Evolutionary conservation across 2,888 invertebrate species (phyloP).

Genomic region (Lepidonotus clava): DNA sequence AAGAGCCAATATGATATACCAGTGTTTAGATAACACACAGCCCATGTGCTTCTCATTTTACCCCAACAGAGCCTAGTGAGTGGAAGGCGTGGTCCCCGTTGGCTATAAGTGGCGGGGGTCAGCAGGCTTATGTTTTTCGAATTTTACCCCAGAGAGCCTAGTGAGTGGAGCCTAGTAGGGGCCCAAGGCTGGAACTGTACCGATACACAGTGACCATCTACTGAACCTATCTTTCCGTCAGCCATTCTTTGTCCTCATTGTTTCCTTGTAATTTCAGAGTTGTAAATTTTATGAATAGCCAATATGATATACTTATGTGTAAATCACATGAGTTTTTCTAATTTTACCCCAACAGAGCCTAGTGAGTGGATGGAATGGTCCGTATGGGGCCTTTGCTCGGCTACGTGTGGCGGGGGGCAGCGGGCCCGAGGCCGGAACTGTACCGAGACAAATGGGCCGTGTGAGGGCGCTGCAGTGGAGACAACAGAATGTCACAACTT

Average conservation of each 20-base stretch:
- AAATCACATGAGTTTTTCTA: no score
- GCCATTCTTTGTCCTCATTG: background rate
- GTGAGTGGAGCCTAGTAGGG: background rate
- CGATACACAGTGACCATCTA: background rate
- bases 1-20: no score
- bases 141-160: no score
- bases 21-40: no score
- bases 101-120: no score
- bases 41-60: no score
- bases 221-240: background rate
- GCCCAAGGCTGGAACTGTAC: background rate
- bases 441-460: conserved; percentile 71
- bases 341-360: conserved; percentile 70
- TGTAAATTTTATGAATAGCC: background rate
- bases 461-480: conserved; percentile 67
- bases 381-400: conserved; percentile 70
- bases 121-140: no score
- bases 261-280: background rate
- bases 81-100: no score
- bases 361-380: conserved; percentile 75
- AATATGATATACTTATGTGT: background rate
- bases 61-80: no score
- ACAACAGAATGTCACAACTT: conserved; percentile 70
- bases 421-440: conserved; percentile 70
- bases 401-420: conserved; percentile 72